phyloP scores from a whole-genome alignment of 2,797 vertebrate genomes.

The Xiphorhynchus erythropygius region DNA sequence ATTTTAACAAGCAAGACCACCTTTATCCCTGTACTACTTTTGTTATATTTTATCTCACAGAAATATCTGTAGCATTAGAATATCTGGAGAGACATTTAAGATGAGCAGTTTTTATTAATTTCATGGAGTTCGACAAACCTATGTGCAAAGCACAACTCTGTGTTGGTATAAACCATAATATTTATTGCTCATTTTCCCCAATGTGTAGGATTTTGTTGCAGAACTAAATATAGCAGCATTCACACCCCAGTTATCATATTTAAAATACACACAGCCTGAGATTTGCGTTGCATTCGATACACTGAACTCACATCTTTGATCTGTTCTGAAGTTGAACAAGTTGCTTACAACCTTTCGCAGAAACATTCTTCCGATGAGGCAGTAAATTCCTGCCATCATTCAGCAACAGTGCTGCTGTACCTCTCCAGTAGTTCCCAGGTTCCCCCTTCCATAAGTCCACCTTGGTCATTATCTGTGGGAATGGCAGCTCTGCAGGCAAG shows the following conservation, averaged over 20 bases:
- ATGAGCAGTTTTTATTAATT: neutral
- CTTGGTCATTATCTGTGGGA: neutral
- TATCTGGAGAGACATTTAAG: neutral
- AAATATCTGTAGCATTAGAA: neutral
- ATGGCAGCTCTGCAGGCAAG: neutral
- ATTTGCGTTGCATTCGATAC: accelerated
- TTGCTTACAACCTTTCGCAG: neutral
- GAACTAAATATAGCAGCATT: neutral
- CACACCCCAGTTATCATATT: neutral
- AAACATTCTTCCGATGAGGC: neutral
- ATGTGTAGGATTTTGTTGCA: neutral
- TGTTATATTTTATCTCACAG: neutral
- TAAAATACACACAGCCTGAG: neutral
- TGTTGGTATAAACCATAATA: neutral
- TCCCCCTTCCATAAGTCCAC: neutral
- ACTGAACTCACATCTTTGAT: neutral
- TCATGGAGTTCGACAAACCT: neutral
- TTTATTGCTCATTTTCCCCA: neutral
- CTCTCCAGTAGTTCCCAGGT: neutral
- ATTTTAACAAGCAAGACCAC: constrained; percentile 19
- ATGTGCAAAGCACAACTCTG: neutral
- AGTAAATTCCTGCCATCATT: neutral
- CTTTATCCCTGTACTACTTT: neutral
- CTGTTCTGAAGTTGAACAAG: neutral
- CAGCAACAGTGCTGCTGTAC: neutral